Evolutionary conservation across 2,113 vertebrate species (phyloP).

Genomic region (Pelvicachromis taeniatus): DNA sequence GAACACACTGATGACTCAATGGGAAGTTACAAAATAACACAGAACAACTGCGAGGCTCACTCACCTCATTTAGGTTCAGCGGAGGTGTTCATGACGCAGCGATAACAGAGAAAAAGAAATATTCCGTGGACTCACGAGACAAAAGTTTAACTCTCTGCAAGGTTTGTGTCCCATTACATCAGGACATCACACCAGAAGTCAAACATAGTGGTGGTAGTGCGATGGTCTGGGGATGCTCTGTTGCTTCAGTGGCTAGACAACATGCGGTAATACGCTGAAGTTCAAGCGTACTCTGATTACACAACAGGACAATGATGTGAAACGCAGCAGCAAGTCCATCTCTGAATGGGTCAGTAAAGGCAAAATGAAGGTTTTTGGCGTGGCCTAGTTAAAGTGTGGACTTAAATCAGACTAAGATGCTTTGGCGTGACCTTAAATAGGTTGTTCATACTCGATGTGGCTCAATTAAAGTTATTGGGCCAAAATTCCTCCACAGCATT

Average conservation of each 20-base stretch:
- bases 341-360: neutral
- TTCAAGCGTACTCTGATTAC: no score
- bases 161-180: neutral
- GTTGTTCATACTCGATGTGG: neutral
- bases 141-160: neutral
- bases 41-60: neutral
- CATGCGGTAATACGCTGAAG: fast-evolving
- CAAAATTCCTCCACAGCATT: neutral
- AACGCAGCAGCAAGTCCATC: neutral
- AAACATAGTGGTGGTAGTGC: neutral
- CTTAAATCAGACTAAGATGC: neutral
- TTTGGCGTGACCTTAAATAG: neutral
- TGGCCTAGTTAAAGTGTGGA: neutral
- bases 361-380: neutral
- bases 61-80: neutral
- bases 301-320: no score
- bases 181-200: fast-evolving
- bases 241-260: neutral
- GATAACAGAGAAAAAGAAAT: neutral
- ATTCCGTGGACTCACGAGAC: neutral
- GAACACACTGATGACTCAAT: neutral
- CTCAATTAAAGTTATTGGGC: neutral
- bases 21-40: neutral
- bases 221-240: neutral
- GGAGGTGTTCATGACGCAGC: neutral